Evolutionary conservation across 2,113 vertebrate genomes (phyloP).

Genomic region (Polypterus senegalus): DNA sequence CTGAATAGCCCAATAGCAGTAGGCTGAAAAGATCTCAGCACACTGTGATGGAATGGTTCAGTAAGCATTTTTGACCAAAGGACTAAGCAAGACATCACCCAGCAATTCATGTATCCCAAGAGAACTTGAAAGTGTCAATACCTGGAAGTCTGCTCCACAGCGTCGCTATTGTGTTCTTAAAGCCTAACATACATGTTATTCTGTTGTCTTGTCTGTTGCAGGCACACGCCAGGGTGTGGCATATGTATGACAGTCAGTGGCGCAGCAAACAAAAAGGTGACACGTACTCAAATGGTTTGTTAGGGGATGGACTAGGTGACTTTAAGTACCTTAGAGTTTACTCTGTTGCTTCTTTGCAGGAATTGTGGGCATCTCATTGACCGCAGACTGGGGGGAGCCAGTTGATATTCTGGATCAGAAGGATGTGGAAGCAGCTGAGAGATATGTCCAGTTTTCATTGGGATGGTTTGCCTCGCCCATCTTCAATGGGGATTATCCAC

Average conservation of each 20-base stretch:
- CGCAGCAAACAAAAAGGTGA: constrained; percentile 68
- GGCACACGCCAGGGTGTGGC: constrained; percentile 83
- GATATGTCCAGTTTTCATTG: constrained; percentile 80
- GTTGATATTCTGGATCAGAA: constrained; percentile 66
- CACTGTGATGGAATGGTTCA: too few species aligned
- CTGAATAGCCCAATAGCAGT: too few species aligned
- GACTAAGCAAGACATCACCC: too few species aligned
- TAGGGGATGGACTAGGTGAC: background rate
- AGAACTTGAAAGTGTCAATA: too few species aligned
- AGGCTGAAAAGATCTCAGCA: too few species aligned
- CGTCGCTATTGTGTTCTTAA: too few species aligned
- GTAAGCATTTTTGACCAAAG: too few species aligned
- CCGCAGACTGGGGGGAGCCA: constrained; percentile 78
- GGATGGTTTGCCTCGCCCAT: constrained; percentile 91
- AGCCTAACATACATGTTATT: background rate
- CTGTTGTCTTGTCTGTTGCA: constrained; percentile 24
- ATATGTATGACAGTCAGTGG: constrained; percentile 71
- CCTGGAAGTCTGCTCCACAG: too few species aligned
- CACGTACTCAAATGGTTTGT: too few species aligned
- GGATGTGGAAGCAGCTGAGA: constrained; percentile 74
- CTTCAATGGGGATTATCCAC: constrained; percentile 85
- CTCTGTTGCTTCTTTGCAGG: constrained; percentile 42
- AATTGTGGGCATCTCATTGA: constrained; percentile 76
- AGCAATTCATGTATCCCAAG: too few species aligned
- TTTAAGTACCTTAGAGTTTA: background rate